Evolutionary conservation across 2,888 invertebrate species (phyloP), one percentile per base, ranked within the genome.

Genomic region (Phania funesta): DNA sequence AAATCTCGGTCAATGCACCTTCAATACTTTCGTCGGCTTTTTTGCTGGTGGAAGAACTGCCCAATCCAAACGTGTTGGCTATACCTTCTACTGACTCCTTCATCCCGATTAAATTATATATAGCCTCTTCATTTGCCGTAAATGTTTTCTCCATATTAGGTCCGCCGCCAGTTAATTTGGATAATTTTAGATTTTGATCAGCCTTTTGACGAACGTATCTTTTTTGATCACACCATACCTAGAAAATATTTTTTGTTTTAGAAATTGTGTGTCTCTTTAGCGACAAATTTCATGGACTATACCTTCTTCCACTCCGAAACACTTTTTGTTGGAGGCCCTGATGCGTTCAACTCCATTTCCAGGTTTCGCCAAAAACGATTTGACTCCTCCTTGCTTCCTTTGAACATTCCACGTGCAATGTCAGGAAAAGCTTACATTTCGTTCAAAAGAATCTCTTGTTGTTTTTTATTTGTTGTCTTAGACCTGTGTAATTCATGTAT

Each of bases 301-400:
- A 41, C 41, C 5, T 41, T 67, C 26, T 67, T 54, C 54, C 54
- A 67, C 24, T 67, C 67, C 7, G 67, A 13, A 38, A 67, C 24
- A 24, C n/a, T 38, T 22, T 22, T 48, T 48, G 18, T 11, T 22
- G 48, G 65, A 50, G 52, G 52, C 8, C 67, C 41, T 41, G 38
- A 11, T 9, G 38, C 11, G 38, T 38, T 38, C 38, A 38, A 38
- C 38, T 38, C 38, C 38, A 4, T 13, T 13, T 38, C 38, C 38
- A n/a, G 4, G 13, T 38, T 38, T 11, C 13, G 9, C 38, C 50
- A 67, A 22, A 52, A 20, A 11, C 52, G 35, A n/a, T 20, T 52
- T 13, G 50, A 38, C 24, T 38, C 50, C 22, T 52, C 67, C 22
- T 52, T 50, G 35, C 38, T 65, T 18, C 22, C 35, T 41, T 35